Percentiles rank a stretch among this genome's conserved stretches.
These are phyloP conservation scores for Hirtodrosophila histrioides DNA, from an alignment of 2,888 invertebrate species.

Conservation along the genomic window DNA sequence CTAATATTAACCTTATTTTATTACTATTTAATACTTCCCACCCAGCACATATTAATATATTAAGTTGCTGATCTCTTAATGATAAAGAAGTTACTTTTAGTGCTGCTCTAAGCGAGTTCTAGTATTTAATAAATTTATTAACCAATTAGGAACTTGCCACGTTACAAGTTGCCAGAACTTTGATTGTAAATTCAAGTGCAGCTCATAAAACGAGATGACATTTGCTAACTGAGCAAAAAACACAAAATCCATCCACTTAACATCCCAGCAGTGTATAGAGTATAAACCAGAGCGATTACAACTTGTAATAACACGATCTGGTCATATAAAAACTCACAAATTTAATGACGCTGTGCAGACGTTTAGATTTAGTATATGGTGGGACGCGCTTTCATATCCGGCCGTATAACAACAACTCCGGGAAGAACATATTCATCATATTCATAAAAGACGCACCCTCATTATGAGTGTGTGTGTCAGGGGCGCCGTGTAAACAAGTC, in stretches of 20 bases:
- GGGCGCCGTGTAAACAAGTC: slow-evolving; percentile 49
- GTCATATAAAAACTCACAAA: slow-evolving; percentile 70
- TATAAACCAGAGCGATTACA: slow-evolving; percentile 62
- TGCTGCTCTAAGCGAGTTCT: too few relatives aligned
- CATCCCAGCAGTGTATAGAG: slow-evolving; percentile 1
- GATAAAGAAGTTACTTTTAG: too few relatives aligned
- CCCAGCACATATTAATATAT: too few relatives aligned
- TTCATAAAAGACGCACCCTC: slow-evolving; percentile 48
- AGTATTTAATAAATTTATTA: too few relatives aligned
- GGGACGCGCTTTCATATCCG: slow-evolving; percentile 5
- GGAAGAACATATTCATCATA: slow-evolving; percentile 40
- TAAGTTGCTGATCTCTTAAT: too few relatives aligned
- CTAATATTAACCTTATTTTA: too few relatives aligned
- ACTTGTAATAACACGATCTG: slow-evolving; percentile 72
- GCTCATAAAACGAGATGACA: slow-evolving; percentile 12
- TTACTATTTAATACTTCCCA: too few relatives aligned
- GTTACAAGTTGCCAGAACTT: slow-evolving; percentile 7
- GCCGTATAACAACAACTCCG: slow-evolving; percentile 25
- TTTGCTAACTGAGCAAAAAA: slow-evolving; percentile 4
- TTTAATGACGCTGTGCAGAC: slow-evolving; percentile 59
- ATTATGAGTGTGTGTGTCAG: slow-evolving; percentile 20
- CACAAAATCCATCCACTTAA: slow-evolving; percentile 56
- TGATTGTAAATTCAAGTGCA: slow-evolving; percentile 21
- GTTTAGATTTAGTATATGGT: slow-evolving; percentile 61
- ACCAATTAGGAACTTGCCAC: background rate